Percentiles rank a stretch among this genome's conserved stretches.
Conservation (phyloP, 2,888 invertebrate genomes). For the Apotomis turbidana region DNA sequence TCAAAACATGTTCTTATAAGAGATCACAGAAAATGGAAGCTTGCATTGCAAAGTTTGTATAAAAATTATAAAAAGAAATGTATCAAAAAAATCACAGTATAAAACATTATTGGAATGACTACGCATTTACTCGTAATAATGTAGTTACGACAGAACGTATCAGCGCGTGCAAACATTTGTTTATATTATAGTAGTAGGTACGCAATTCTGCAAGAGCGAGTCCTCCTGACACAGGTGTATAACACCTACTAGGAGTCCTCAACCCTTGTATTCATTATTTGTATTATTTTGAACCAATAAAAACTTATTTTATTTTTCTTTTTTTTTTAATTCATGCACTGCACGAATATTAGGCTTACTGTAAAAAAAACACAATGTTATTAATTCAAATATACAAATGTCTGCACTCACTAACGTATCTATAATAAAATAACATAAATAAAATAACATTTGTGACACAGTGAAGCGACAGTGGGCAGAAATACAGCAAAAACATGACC, state of each 20-base stretch:
- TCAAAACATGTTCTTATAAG: conserved; percentile 48
- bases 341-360: no score
- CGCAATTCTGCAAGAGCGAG: no score
- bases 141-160: conserved; percentile 3
- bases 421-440: conserved; percentile 3
- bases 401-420: background rate
- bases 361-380: no score
- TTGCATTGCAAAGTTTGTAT: conserved; percentile 58
- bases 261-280: no score
- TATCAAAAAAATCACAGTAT: conserved; percentile 63
- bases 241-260: no score
- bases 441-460: conserved; percentile 32
- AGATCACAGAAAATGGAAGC: conserved; percentile 76
- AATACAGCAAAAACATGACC: background rate
- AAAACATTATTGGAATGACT: conserved; percentile 50
- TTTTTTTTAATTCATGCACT: no score
- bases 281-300: no score
- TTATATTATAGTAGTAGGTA: background rate
- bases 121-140: conserved; percentile 20
- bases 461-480: conserved; percentile 26
- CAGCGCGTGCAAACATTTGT: background rate
- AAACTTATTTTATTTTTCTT: no score
- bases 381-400: no score
- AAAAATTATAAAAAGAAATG: conserved; percentile 51
- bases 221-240: no score